A percentile compares a stretch with the other conserved stretches of the same genome.
Conservation (phyloP, 2,888 invertebrate genomes). For the Digitonthophagus gazella region DNA sequence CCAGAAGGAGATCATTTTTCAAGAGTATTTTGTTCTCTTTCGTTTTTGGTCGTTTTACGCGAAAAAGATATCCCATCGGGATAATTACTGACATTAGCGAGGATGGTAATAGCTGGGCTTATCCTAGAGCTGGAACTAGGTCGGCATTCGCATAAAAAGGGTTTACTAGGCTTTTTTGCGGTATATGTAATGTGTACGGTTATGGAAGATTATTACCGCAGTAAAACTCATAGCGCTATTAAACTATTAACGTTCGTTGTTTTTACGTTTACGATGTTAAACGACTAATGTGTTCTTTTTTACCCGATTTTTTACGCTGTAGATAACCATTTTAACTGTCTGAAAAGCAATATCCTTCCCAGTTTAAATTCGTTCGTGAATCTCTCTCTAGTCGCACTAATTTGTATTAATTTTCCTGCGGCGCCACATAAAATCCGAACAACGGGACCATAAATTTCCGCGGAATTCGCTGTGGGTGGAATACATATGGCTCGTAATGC, state of each 20-base stretch:
- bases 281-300: too few relatives aligned
- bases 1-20: too few relatives aligned
- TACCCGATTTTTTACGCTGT: too few relatives aligned
- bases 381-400: conserved; percentile 2
- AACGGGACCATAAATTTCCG: conserved; percentile 4
- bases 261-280: too few relatives aligned
- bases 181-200: not conserved
- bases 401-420: conserved; percentile 16
- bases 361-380: not conserved
- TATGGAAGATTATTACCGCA: not conserved
- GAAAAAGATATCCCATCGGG: too few relatives aligned
- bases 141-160: not conserved
- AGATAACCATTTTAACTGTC: not conserved
- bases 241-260: too few relatives aligned
- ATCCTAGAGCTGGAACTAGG: not conserved
- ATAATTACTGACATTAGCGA: not conserved
- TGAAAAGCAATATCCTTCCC: not conserved
- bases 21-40: not conserved
- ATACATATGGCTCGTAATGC: conserved; percentile 8
- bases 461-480: conserved; percentile 8
- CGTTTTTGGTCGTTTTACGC: not conserved
- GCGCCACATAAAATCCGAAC: conserved; percentile 12
- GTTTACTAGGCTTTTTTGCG: not conserved
- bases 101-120: not conserved
- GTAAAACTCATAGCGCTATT: too few relatives aligned